Evolutionary conservation across 23 tunicate genomes (phyloP).

Genomic region (Botrylloides violaceus): DNA sequence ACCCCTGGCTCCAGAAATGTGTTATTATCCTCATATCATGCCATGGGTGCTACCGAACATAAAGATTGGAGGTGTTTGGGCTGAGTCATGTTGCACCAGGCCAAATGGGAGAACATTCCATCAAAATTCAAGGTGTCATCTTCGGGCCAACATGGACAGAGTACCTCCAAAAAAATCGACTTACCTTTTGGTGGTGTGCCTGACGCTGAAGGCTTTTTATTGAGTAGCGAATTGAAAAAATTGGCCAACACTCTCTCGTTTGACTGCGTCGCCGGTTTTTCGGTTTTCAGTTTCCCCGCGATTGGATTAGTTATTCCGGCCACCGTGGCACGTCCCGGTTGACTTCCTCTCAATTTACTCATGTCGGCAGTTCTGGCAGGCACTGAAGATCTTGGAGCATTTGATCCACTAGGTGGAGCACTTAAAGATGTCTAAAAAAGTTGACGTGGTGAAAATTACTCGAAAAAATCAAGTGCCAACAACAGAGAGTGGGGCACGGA

Average conservation of each 20-base stretch:
- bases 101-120: too few species aligned
- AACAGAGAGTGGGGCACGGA: background rate
- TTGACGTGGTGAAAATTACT: background rate
- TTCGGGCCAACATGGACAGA: too few species aligned
- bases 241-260: slow-evolving; percentile 97
- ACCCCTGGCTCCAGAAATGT: too few species aligned
- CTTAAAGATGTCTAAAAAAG: background rate
- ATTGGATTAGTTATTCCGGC: slow-evolving; percentile 25
- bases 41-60: too few species aligned
- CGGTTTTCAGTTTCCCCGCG: slow-evolving; percentile 33
- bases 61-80: too few species aligned
- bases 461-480: background rate
- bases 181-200: slow-evolving; percentile 19
- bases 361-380: slow-evolving; percentile 21
- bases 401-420: background rate
- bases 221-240: slow-evolving; percentile 89
- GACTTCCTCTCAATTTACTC: slow-evolving; percentile 6
- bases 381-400: slow-evolving; percentile 14
- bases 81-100: too few species aligned
- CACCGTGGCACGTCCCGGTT: slow-evolving; percentile 16
- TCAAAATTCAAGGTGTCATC: too few species aligned
- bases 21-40: too few species aligned
- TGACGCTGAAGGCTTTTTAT: slow-evolving; percentile 55
- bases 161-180: too few species aligned
- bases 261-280: slow-evolving; percentile 36